Conservation (phyloP, 2,888 invertebrate species). For the Poecilobothrus nobilitatus region DNA sequence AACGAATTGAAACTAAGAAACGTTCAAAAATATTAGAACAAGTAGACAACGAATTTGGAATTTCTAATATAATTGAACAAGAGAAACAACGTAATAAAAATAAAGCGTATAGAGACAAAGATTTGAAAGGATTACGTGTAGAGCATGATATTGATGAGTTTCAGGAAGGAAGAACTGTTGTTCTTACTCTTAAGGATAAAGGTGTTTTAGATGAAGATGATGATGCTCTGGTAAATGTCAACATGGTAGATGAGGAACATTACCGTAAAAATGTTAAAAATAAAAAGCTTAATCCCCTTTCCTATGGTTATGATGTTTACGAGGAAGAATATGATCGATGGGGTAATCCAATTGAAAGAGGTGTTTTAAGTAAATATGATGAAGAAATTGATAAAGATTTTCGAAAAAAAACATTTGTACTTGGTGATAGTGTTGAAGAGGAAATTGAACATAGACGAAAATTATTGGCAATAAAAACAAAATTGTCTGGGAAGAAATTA, state of each 20-base stretch:
- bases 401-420: conserved; percentile 60
- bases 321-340: conserved; percentile 63
- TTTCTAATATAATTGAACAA: conserved; percentile 73
- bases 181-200: conserved; percentile 90
- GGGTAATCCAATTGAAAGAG: conserved; percentile 54
- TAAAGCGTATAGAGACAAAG: conserved; percentile 57
- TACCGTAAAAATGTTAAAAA: conserved; percentile 77
- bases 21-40: conserved; percentile 88
- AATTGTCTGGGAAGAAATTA: conserved; percentile 55
- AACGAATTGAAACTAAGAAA: conserved; percentile 72
- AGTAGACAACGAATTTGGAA: conserved; percentile 90
- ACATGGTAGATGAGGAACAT: conserved; percentile 75
- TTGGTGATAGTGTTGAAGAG: conserved; percentile 58
- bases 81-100: conserved; percentile 54
- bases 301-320: conserved; percentile 81
- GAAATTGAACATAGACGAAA: conserved; percentile 48
- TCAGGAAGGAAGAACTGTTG: conserved; percentile 71
- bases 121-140: conserved; percentile 74
- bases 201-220: conserved; percentile 78
- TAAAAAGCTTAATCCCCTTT: conserved; percentile 70
- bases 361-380: conserved; percentile 85
- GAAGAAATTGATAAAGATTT: conserved; percentile 60
- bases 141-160: conserved; percentile 67
- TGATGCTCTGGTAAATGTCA: conserved; percentile 87
- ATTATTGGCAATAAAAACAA: conserved; percentile 48